These are phyloP conservation scores for Trachelus stipa DNA, from an alignment of 2,888 invertebrate genomes.

Conservation along the genomic window DNA sequence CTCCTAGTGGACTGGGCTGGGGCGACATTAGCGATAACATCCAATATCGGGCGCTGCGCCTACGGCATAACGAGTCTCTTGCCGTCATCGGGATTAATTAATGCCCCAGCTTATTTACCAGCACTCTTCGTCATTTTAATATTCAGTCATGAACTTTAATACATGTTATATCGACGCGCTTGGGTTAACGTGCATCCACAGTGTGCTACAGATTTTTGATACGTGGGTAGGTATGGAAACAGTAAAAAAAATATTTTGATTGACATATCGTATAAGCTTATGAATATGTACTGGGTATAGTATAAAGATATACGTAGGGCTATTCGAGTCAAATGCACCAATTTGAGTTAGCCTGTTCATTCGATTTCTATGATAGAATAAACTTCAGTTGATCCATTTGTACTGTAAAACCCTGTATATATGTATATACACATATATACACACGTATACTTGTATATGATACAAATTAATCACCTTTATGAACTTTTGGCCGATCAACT, in stretches of 20 bases:
- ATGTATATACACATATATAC: no score
- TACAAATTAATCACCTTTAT: constrained; percentile 43
- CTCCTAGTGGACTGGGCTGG: background rate
- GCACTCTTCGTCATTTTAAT: background rate
- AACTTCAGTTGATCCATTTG: background rate
- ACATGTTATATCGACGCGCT: background rate
- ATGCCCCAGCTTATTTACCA: background rate
- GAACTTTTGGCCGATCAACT: constrained; percentile 37
- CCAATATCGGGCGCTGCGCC: constrained; percentile 1
- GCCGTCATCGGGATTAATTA: constrained; percentile 2
- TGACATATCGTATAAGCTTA: background rate
- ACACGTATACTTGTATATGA: no score
- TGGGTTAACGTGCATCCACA: background rate
- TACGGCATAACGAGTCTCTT: constrained; percentile 1
- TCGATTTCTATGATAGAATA: background rate
- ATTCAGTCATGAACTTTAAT: background rate
- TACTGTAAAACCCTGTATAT: background rate
- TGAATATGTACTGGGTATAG: no score
- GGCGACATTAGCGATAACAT: constrained; percentile 2
- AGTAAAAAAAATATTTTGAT: background rate
- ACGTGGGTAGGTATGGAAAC: background rate
- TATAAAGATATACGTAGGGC: no score
- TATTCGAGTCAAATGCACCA: background rate
- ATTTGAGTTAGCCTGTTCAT: background rate
- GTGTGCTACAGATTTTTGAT: background rate